Evolutionary conservation across 2,888 invertebrate species (phyloP).

Genomic region (Cephus nigrinus): DNA sequence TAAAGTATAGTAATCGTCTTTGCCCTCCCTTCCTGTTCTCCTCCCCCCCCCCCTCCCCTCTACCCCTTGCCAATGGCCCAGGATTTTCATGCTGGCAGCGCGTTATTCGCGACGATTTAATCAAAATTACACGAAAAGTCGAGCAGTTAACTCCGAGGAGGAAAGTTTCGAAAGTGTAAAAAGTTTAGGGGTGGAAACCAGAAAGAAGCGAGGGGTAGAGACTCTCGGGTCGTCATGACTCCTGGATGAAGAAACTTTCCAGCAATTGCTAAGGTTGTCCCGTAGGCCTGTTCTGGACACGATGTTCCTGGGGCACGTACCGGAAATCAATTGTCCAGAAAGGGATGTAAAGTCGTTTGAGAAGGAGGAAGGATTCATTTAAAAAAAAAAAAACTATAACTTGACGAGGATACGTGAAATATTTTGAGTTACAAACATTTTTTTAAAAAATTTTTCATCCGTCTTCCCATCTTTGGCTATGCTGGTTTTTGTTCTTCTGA

Average conservation of each 20-base stretch:
- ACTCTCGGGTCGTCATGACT: slow-evolving; percentile 1
- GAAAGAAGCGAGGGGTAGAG: slow-evolving; percentile 7
- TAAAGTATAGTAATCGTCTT: too few species aligned
- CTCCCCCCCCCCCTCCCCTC: too few species aligned
- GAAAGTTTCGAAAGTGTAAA: slow-evolving; percentile 17
- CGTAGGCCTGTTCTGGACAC: slow-evolving; percentile 28
- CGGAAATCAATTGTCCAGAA: slow-evolving; percentile 22
- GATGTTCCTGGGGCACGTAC: slow-evolving; percentile 9
- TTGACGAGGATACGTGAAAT: too few species aligned
- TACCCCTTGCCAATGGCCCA: too few species aligned
- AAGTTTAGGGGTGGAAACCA: slow-evolving; percentile 16
- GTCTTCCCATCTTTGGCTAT: background rate
- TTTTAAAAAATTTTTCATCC: background rate
- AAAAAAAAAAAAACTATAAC: too few species aligned
- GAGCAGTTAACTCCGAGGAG: slow-evolving; percentile 6
- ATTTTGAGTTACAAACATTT: too few species aligned
- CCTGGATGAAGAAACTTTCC: slow-evolving; percentile 30
- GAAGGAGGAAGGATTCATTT: background rate
- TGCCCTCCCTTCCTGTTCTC: too few species aligned
- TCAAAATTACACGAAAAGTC: slow-evolving; percentile 29
- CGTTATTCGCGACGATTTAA: slow-evolving; percentile 28
- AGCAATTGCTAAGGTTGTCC: slow-evolving; percentile 21
- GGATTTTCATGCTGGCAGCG: background rate
- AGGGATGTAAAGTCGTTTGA: too few species aligned
- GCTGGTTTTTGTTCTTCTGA: background rate